Conservation (phyloP, 2,888 invertebrate species). For the Homarus gammarus region DNA sequence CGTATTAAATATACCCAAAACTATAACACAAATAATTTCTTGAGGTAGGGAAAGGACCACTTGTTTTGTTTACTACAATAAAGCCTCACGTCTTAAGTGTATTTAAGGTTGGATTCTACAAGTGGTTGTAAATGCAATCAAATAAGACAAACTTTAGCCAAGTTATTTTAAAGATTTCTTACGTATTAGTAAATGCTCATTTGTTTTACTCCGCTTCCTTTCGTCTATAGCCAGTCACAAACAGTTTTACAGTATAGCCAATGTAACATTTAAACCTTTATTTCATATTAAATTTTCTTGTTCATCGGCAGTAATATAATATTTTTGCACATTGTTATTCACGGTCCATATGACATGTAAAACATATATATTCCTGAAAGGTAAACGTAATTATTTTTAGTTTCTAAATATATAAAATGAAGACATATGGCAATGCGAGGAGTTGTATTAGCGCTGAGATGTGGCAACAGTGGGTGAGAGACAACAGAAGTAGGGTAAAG, state of each 20-base stretch:
- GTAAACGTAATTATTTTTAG: not conserved
- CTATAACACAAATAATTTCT: too few species aligned
- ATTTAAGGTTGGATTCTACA: not conserved
- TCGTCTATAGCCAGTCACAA: not conserved
- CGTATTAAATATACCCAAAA: too few species aligned
- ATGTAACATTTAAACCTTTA: not conserved
- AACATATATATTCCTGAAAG: not conserved
- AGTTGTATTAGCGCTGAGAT: not conserved
- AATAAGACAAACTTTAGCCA: not conserved
- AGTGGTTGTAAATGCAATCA: not conserved
- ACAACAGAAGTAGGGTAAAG: not conserved
- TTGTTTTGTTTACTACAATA: conserved; percentile 33
- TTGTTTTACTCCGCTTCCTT: not conserved
- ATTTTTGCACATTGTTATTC: not conserved
- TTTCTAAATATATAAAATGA: too few species aligned
- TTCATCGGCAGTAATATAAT: not conserved
- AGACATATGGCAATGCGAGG: not conserved
- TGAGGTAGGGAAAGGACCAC: not conserved
- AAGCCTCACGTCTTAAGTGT: too few species aligned
- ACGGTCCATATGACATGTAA: not conserved
- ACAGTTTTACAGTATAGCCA: conserved; percentile 2
- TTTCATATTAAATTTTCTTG: not conserved
- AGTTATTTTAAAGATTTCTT: not conserved
- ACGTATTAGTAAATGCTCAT: not conserved
- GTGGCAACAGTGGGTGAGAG: conserved; percentile 15